Conservation (phyloP, 2,888 invertebrate species). For the Atherix ibis region DNA sequence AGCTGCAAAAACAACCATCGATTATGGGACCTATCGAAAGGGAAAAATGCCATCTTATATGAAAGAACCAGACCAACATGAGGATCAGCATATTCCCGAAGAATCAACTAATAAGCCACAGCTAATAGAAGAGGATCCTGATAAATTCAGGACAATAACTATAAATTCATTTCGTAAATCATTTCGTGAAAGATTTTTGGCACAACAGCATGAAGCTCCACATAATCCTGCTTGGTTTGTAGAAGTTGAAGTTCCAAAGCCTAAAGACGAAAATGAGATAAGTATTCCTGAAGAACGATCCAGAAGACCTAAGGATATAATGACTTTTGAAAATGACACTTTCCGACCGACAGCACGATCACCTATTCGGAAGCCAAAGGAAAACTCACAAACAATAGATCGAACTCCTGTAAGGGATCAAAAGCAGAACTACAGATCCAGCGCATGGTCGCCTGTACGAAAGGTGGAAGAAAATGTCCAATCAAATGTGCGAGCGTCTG, state of each 20-base stretch:
- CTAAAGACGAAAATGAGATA: not conserved
- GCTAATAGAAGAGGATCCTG: slow-evolving; percentile 9
- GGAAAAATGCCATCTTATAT: slow-evolving; percentile 20
- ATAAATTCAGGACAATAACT: slow-evolving; percentile 29
- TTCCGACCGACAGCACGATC: slow-evolving; percentile 28
- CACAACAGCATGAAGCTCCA: slow-evolving; percentile 23
- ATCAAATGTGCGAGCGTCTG: not conserved
- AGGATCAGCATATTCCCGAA: slow-evolving; percentile 19
- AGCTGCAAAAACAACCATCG: slow-evolving; percentile 11
- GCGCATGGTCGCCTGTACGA: slow-evolving; percentile 6
- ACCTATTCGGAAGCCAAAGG: slow-evolving; percentile 20
- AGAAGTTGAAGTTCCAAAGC: slow-evolving; percentile 21
- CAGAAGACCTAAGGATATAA: slow-evolving; percentile 16
- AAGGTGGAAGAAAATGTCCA: slow-evolving; percentile 13
- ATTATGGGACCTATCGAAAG: slow-evolving; percentile 26
- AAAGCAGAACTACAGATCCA: slow-evolving; percentile 7
- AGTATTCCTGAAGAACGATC: slow-evolving; percentile 15
- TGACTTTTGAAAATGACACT: slow-evolving; percentile 27
- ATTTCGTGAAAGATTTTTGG: slow-evolving; percentile 25
- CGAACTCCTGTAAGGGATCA: slow-evolving; percentile 8
- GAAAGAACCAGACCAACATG: slow-evolving; percentile 23
- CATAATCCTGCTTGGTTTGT: slow-evolving; percentile 32
- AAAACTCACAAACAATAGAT: slow-evolving; percentile 11
- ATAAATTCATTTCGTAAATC: slow-evolving; percentile 29
- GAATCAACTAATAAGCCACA: not conserved